Conservation (phyloP, 2,888 invertebrate species). For the Ochropacha duplaris region DNA sequence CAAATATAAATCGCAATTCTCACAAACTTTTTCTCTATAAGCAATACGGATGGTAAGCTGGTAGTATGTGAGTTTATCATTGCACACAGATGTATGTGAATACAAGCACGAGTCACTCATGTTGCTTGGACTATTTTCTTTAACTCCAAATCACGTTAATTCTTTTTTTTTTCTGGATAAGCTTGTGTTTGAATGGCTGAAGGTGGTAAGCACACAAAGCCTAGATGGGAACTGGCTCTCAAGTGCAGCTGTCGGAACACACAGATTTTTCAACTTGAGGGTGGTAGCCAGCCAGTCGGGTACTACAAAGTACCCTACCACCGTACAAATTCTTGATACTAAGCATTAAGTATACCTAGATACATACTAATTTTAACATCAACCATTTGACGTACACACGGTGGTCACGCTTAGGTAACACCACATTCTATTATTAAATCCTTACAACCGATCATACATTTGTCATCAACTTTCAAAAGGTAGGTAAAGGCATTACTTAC, state of each 20-base stretch:
- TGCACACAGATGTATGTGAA: neutral
- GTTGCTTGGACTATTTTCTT: neutral
- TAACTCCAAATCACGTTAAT: neutral
- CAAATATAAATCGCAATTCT: constrained; percentile 7
- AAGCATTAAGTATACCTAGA: no score
- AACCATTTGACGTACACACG: constrained; percentile 3
- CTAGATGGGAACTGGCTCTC: no score
- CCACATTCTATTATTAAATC: constrained; percentile 44
- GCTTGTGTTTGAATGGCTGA: no score
- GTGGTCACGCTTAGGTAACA: constrained; percentile 27
- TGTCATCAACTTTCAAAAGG: constrained; percentile 61
- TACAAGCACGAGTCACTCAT: neutral
- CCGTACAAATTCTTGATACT: no score
- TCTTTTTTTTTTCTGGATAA: no score
- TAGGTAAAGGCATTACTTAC: constrained; percentile 47
- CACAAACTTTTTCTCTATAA: neutral
- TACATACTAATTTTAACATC: constrained; percentile 4
- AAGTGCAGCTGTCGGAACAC: no score
- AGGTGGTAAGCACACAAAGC: no score
- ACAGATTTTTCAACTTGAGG: no score
- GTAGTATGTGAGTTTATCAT: constrained; percentile 1
- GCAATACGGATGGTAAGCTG: neutral
- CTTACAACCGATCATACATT: constrained; percentile 39
- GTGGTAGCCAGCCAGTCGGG: no score
- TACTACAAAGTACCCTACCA: no score